A percentile compares a stretch with the other conserved stretches of the same genome.
phyloP scores from a whole-genome alignment of 2,888 invertebrate species.

The Idaea straminata region DNA sequence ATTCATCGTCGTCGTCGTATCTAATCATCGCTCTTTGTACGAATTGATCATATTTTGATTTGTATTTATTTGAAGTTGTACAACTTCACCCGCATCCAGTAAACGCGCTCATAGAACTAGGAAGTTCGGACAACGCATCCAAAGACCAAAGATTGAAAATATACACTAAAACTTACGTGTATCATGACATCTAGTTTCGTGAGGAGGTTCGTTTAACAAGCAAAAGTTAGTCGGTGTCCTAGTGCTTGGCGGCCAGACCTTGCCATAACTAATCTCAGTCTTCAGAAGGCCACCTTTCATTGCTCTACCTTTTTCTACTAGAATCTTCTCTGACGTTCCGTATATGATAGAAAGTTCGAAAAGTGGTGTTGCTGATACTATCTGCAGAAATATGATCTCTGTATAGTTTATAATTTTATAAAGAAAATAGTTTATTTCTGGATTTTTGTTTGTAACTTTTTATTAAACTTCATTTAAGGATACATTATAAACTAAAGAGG shows the following conservation, averaged over 20 bases:
- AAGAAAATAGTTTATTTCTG: no score
- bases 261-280: conserved; percentile 31
- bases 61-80: background rate
- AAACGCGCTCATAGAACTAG: no score
- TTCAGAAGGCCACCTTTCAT: conserved; percentile 13
- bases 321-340: conserved; percentile 18
- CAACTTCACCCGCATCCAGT: no score
- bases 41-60: background rate
- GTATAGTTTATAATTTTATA: no score
- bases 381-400: conserved; percentile 19
- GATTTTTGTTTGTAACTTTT: no score
- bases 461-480: no score
- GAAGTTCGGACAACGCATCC: no score
- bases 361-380: conserved; percentile 32
- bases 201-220: conserved; percentile 18
- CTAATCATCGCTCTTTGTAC: background rate
- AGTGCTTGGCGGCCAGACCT: conserved; percentile 30
- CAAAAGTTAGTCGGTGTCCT: conserved; percentile 11
- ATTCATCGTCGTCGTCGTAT: conserved; percentile 12
- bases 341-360: conserved; percentile 36
- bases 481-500: no score
- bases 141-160: no score
- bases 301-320: conserved; percentile 1
- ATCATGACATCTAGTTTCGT: conserved; percentile 25
- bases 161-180: conserved; percentile 20